Percentiles rank a stretch among this genome's conserved stretches.
Evolutionary conservation across 2,797 vertebrate genomes (phyloP).

Genomic region (Tamandua tetradactyla): DNA sequence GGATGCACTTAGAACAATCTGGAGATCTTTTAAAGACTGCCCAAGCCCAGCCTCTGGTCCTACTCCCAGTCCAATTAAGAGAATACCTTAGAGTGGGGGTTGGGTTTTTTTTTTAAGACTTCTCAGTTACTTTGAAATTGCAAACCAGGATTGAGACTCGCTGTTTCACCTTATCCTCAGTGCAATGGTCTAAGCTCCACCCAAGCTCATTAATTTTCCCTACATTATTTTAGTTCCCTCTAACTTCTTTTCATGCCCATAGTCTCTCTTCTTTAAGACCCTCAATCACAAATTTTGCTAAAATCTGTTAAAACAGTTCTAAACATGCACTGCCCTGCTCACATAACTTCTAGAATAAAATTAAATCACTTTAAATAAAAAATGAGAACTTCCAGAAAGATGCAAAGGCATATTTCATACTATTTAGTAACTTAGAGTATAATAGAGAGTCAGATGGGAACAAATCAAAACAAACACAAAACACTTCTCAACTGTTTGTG

Average conservation of each 20-base stretch:
- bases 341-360: background rate
- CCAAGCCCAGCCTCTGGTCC: background rate
- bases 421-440: background rate
- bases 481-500: background rate
- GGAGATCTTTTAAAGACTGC: background rate
- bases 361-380: background rate
- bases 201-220: background rate
- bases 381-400: background rate
- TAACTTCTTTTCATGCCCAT: background rate
- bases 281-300: background rate
- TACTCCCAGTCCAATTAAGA: background rate
- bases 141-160: background rate
- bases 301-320: slow-evolving; percentile 15
- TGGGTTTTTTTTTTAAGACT: background rate
- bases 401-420: background rate
- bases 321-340: background rate
- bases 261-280: background rate
- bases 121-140: background rate
- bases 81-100: background rate
- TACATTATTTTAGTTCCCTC: background rate
- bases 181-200: background rate
- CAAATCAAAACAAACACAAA: slow-evolving; percentile 6
- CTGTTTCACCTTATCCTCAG: background rate
- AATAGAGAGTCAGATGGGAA: background rate
- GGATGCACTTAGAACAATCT: background rate